Conservation (phyloP, 2,797 vertebrate species). For the Todus mexicanus region DNA sequence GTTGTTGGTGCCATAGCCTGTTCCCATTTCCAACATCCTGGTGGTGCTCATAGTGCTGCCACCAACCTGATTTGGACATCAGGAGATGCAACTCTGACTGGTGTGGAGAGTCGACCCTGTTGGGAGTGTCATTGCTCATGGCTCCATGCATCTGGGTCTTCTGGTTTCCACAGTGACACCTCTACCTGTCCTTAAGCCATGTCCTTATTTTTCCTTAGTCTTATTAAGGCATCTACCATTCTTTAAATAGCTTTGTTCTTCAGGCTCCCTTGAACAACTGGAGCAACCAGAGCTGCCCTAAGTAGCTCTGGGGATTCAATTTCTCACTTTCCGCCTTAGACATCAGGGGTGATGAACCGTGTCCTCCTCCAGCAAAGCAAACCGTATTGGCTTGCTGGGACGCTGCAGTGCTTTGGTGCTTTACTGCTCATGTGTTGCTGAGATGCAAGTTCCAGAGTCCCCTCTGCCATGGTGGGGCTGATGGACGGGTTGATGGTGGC, state of each 20-base stretch:
- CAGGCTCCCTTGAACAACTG: neutral
- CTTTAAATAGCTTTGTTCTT: constrained; percentile 23
- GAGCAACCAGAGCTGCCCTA: neutral
- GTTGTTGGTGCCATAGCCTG: neutral
- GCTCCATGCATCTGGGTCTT: too few relatives aligned
- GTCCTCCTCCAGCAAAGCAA: neutral
- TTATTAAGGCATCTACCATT: neutral
- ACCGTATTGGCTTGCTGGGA: neutral
- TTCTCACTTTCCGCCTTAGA: neutral
- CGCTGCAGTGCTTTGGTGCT: neutral
- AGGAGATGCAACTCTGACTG: neutral
- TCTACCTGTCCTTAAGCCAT: neutral
- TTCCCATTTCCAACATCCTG: neutral
- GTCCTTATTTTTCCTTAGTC: neutral
- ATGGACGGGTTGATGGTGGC: too few relatives aligned
- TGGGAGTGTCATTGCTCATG: accelerated
- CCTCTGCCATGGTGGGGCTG: accelerated
- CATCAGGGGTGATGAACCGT: neutral
- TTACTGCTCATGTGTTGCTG: neutral
- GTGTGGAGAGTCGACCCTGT: neutral
- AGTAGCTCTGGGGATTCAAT: neutral
- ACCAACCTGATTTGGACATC: neutral
- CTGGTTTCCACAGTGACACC: neutral
- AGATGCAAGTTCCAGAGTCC: neutral
- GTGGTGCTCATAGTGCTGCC: neutral